Evolutionary conservation across 2,797 vertebrate species (phyloP).

Genomic region (Zenarchopterus dispar): DNA sequence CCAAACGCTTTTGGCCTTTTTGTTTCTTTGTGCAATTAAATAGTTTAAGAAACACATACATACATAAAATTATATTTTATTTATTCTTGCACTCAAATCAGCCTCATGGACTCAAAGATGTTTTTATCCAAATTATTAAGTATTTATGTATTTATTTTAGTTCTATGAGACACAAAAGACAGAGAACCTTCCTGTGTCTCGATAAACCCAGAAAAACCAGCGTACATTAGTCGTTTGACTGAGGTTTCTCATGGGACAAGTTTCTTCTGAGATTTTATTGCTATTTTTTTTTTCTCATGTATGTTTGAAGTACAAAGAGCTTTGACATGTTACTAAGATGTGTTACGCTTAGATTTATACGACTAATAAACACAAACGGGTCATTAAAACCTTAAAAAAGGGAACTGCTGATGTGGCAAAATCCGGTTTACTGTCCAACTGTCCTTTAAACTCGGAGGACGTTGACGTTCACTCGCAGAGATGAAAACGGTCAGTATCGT

Average conservation of each 20-base stretch:
- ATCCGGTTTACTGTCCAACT: neutral
- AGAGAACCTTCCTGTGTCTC: too few species aligned
- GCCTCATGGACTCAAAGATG: neutral
- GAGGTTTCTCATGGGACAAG: neutral
- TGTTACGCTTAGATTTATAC: slow-evolving; percentile 19
- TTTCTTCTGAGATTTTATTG: neutral
- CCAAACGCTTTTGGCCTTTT: too few species aligned
- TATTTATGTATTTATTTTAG: neutral
- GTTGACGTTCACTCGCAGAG: slow-evolving; percentile 1
- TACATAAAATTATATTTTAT: too few species aligned
- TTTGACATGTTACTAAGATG: slow-evolving; percentile 38
- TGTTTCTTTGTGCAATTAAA: too few species aligned
- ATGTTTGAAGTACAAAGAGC: slow-evolving; percentile 2
- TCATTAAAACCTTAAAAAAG: neutral
- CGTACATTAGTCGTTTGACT: neutral
- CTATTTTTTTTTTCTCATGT: too few species aligned
- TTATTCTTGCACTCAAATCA: neutral
- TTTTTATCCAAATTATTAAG: neutral
- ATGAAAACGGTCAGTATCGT: slow-evolving; percentile 29
- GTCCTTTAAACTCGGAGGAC: too few species aligned
- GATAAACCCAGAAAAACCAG: neutral
- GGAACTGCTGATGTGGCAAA: neutral
- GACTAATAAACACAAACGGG: neutral
- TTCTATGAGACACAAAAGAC: too few species aligned
- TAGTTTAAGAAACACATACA: too few species aligned